Evolutionary conservation across 1,140 invertebrate genomes (phyloP).

Genomic region (Apocrypta bakeri): DNA sequence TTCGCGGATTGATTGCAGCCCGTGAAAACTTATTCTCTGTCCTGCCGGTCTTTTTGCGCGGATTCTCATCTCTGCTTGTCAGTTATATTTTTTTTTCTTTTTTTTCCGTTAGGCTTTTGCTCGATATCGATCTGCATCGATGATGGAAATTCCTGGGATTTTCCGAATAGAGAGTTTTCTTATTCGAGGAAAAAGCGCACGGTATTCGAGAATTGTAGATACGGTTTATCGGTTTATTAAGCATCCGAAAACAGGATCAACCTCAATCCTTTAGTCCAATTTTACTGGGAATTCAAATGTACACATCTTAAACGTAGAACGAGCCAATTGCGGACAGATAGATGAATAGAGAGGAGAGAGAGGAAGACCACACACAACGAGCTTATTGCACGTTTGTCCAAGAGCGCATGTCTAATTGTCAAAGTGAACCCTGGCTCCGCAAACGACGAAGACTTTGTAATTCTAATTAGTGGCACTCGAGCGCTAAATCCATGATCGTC

Average conservation of each 20-base stretch:
- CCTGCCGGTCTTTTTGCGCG: background rate
- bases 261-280: background rate
- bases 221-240: too few species aligned
- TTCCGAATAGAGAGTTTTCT: too few species aligned
- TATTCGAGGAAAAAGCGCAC: too few species aligned
- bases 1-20: slow-evolving; percentile 16
- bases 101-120: background rate
- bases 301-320: background rate
- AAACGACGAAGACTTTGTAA: slow-evolving; percentile 35
- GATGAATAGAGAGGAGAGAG: background rate
- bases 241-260: background rate
- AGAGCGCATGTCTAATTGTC: background rate
- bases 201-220: too few species aligned
- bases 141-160: too few species aligned
- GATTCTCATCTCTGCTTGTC: background rate
- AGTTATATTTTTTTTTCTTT: background rate
- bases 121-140: background rate
- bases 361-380: background rate
- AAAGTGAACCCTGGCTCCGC: background rate
- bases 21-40: slow-evolving; percentile 13
- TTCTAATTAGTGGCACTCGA: slow-evolving; percentile 22
- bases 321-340: background rate
- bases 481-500: slow-evolving; percentile 2
- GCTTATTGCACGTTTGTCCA: slow-evolving; percentile 12
- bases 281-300: background rate